Conservation (phyloP, 2,888 invertebrate species). For the Diaperis boleti region DNA sequence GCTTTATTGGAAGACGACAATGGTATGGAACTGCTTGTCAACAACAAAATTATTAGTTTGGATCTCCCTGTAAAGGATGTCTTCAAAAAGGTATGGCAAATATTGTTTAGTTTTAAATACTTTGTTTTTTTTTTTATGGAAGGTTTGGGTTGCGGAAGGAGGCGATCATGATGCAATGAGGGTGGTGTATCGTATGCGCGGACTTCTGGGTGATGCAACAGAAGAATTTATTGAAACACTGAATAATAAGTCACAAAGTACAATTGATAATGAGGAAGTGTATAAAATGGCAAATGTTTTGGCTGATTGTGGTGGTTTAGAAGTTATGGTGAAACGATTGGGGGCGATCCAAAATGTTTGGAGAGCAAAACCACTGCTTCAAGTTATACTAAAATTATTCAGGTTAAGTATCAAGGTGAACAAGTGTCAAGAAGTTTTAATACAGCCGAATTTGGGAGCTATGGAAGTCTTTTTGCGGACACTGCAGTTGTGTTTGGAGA, state of each 20-base stretch:
- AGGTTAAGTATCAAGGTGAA: slow-evolving; percentile 91
- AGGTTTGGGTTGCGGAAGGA: slow-evolving; percentile 92
- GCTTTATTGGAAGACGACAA: slow-evolving; percentile 98
- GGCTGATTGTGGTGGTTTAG: slow-evolving; percentile 81
- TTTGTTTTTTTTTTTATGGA: slow-evolving; percentile 26
- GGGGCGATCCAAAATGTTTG: slow-evolving; percentile 88
- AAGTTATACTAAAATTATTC: slow-evolving; percentile 91
- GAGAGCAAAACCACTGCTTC: slow-evolving; percentile 87
- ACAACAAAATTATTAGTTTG: slow-evolving; percentile 97
- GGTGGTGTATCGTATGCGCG: slow-evolving; percentile 97
- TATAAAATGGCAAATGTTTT: slow-evolving; percentile 91
- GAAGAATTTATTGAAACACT: slow-evolving; percentile 98
- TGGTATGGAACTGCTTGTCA: slow-evolving; percentile 97
- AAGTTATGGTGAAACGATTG: slow-evolving; percentile 86
- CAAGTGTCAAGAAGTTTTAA: slow-evolving; percentile 89
- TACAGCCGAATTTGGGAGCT: slow-evolving; percentile 86
- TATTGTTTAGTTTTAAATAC: slow-evolving; percentile 1
- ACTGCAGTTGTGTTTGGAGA: slow-evolving; percentile 79
- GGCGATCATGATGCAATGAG: slow-evolving; percentile 97
- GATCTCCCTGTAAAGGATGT: slow-evolving; percentile 96
- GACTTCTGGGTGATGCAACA: slow-evolving; percentile 96
- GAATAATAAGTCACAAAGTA: slow-evolving; percentile 85
- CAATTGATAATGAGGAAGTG: slow-evolving; percentile 94
- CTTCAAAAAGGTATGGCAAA: slow-evolving; percentile 75
- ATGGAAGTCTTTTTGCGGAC: slow-evolving; percentile 87